Percentiles rank a stretch among this genome's conserved stretches.
These are phyloP conservation scores for Catonia carolina DNA, from an alignment of 2,888 invertebrate species.

Conservation along the genomic window DNA sequence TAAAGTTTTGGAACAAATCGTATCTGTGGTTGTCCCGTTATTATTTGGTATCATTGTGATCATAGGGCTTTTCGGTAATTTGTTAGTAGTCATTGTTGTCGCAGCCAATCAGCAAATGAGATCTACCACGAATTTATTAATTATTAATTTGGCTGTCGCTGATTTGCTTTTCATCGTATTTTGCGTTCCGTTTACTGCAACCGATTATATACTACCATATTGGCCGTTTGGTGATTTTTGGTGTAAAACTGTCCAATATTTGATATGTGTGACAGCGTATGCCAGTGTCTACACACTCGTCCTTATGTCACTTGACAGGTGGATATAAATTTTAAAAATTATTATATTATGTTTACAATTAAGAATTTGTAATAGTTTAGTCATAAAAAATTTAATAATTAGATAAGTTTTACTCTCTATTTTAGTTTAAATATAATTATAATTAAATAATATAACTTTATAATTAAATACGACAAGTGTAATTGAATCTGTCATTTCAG, in stretches of 20 bases:
- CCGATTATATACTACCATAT: constrained; percentile 75
- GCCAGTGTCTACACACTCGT: constrained; percentile 91
- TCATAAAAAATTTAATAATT: no score
- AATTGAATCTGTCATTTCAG: no score
- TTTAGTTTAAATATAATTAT: no score
- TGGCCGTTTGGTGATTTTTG: constrained; percentile 89
- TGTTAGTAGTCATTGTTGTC: constrained; percentile 77
- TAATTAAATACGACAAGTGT: no score
- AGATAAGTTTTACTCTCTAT: no score
- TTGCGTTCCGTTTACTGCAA: constrained; percentile 91
- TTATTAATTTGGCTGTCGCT: constrained; percentile 83
- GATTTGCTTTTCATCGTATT: constrained; percentile 87
- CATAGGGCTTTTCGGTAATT: constrained; percentile 83
- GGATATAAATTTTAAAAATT: no score
- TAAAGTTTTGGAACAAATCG: constrained; percentile 50
- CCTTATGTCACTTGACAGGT: constrained; percentile 77
- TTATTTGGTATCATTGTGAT: constrained; percentile 81
- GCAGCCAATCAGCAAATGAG: constrained; percentile 86
- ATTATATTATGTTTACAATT: no score
- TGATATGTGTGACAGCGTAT: constrained; percentile 87
- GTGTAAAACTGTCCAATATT: constrained; percentile 87
- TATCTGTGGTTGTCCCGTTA: constrained; percentile 66
- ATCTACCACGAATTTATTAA: constrained; percentile 86
- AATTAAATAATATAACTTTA: no score
- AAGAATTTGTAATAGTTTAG: no score